A percentile compares a stretch with the other conserved stretches of the same genome.
Evolutionary conservation across 2,888 invertebrate species (phyloP).

Genomic region (Cataglyphis albicans): DNA sequence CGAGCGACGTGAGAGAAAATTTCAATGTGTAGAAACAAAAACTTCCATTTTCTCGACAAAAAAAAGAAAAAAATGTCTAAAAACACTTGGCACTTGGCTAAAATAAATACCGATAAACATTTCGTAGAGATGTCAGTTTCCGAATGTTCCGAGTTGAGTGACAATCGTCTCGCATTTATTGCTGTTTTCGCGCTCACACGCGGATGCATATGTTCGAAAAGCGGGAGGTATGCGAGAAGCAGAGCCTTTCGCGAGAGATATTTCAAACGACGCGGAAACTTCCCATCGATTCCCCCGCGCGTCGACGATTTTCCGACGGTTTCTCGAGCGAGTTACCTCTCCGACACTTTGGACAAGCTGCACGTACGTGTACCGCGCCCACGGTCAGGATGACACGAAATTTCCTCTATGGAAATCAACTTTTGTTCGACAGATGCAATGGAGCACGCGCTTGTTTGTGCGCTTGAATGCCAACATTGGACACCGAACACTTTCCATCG

Average conservation of each 20-base stretch:
- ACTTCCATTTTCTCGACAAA: not conserved
- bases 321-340: conserved; percentile 53
- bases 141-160: conserved; percentile 18
- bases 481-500: conserved; percentile 56
- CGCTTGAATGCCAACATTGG: conserved; percentile 44
- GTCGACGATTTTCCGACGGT: conserved; percentile 55
- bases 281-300: conserved; percentile 54
- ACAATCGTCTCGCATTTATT: conserved; percentile 29
- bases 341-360: conserved; percentile 65
- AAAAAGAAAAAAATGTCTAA: not conserved
- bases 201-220: not conserved
- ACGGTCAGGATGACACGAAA: conserved; percentile 61
- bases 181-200: conserved; percentile 2
- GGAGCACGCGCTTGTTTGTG: conserved; percentile 50
- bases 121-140: conserved; percentile 3
- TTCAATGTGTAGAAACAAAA: not conserved
- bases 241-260: conserved; percentile 30
- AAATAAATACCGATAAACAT: conserved; percentile 24
- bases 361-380: conserved; percentile 30
- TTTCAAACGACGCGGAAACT: conserved; percentile 54
- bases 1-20: not conserved
- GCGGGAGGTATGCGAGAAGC: conserved; percentile 26
- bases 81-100: not conserved
- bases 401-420: conserved; percentile 73
- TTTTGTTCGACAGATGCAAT: conserved; percentile 64